Percentiles rank a stretch among this genome's conserved stretches.
These are phyloP conservation scores for Serrognathus titanus DNA, from an alignment of 2,888 invertebrate genomes.

Conservation along the genomic window DNA sequence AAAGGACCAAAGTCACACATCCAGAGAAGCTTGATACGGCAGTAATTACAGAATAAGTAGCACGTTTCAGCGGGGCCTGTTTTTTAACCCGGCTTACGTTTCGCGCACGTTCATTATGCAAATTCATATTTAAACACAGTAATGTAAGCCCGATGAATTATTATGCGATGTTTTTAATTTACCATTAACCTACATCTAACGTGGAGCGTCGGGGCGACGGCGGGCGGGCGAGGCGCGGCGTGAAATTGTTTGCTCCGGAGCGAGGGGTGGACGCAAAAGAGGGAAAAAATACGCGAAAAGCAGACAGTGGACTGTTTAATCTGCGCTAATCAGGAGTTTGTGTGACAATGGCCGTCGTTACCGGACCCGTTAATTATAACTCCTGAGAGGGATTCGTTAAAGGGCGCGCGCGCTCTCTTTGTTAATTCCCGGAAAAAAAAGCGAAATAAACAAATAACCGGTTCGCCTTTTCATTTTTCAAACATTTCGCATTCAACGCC, in stretches of 20 bases:
- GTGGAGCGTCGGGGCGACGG: not conserved
- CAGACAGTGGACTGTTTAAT: not conserved
- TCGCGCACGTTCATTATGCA: not conserved
- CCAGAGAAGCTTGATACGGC: too few relatives aligned
- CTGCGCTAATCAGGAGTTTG: constrained; percentile 1
- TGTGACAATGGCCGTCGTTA: constrained; percentile 1
- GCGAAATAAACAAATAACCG: too few relatives aligned
- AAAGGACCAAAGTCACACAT: too few relatives aligned
- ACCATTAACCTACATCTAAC: constrained; percentile 1
- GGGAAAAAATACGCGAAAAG: not conserved
- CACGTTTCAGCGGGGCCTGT: too few relatives aligned
- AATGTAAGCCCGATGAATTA: constrained; percentile 1
- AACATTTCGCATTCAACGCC: too few relatives aligned
- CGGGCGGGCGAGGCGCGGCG: not conserved
- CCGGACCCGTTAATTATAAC: constrained; percentile 18
- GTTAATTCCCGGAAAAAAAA: too few relatives aligned
- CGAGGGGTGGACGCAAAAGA: not conserved
- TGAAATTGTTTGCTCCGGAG: not conserved
- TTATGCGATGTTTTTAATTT: constrained; percentile 3
- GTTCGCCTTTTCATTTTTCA: too few relatives aligned
- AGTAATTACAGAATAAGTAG: too few relatives aligned
- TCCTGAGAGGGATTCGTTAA: constrained; percentile 9
- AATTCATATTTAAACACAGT: not conserved
- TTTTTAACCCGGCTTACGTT: too few relatives aligned
- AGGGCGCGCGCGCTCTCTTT: too few relatives aligned